Conservation (phyloP, 2,797 vertebrate genomes). For the Vireo griseus region DNA sequence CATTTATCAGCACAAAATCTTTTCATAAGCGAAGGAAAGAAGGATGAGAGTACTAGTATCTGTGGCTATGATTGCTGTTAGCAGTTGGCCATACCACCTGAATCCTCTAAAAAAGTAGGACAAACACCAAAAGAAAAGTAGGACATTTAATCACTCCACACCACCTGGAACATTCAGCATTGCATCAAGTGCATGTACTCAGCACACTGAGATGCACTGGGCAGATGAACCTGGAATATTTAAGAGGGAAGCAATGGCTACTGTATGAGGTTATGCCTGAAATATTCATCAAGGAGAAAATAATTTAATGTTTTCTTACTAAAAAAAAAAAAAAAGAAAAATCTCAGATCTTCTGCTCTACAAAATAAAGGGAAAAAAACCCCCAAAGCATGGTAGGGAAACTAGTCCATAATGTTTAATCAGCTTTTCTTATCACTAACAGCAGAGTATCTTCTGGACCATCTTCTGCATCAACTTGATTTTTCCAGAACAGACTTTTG, state of each 20-base stretch:
- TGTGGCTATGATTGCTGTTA: not conserved
- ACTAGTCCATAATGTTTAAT: not conserved
- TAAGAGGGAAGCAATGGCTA: not conserved
- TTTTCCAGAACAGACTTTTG: not conserved
- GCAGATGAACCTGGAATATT: not conserved
- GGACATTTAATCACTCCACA: not conserved
- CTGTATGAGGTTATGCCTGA: not conserved
- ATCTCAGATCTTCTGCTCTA: not conserved
- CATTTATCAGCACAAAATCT: not conserved
- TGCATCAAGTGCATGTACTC: not conserved
- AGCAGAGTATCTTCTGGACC: not conserved
- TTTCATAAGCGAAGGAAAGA: not conserved
- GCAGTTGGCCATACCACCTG: not conserved
- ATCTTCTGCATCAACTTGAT: not conserved
- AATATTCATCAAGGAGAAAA: not conserved
- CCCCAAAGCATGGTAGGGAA: not conserved
- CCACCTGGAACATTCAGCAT: slow-evolving; percentile 8
- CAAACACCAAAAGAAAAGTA: not conserved
- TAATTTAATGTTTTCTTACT: not conserved
- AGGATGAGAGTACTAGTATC: not conserved
- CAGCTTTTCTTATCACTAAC: not conserved
- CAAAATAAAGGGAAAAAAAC: not conserved
- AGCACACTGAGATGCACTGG: not conserved
- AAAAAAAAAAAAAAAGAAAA: not conserved
- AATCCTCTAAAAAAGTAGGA: slow-evolving; percentile 16